Evolutionary conservation across 2,888 invertebrate genomes (phyloP).

Genomic region (Hypomecis atomaria): DNA sequence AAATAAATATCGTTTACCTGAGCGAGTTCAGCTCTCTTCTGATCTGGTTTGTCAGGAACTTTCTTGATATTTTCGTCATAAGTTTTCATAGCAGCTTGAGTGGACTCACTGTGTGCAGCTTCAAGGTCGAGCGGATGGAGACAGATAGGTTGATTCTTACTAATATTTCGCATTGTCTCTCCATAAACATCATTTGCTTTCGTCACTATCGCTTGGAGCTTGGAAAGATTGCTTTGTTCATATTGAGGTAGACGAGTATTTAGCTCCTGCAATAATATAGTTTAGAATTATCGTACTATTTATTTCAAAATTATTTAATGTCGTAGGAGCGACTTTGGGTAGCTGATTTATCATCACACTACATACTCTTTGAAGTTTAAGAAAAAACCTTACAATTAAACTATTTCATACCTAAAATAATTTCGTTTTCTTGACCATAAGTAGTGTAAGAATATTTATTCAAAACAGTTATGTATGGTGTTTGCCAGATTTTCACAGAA

Average conservation of each 20-base stretch:
- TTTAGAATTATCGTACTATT: too few species aligned
- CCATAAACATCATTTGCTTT: constrained; percentile 19
- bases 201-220: constrained; percentile 11
- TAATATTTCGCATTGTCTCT: constrained; percentile 6
- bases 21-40: constrained; percentile 13
- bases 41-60: constrained; percentile 17
- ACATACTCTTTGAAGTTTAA: too few species aligned
- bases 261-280: constrained; percentile 16
- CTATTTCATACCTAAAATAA: too few species aligned
- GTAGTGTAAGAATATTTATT: too few species aligned
- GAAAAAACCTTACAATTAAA: too few species aligned
- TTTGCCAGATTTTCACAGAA: too few species aligned
- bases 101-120: constrained; percentile 15
- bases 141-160: constrained; percentile 14
- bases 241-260: constrained; percentile 20
- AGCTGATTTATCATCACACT: too few species aligned
- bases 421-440: too few species aligned
- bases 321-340: too few species aligned
- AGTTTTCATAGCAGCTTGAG: constrained; percentile 10
- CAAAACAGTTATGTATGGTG: too few species aligned
- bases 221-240: constrained; percentile 27
- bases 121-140: constrained; percentile 24
- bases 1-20: constrained; percentile 13
- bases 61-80: constrained; percentile 21
- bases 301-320: too few species aligned